Percentiles rank a stretch among this genome's conserved stretches.
Evolutionary conservation across 2,113 vertebrate species (phyloP).

Genomic region (Pomatostomus ruficeps): DNA sequence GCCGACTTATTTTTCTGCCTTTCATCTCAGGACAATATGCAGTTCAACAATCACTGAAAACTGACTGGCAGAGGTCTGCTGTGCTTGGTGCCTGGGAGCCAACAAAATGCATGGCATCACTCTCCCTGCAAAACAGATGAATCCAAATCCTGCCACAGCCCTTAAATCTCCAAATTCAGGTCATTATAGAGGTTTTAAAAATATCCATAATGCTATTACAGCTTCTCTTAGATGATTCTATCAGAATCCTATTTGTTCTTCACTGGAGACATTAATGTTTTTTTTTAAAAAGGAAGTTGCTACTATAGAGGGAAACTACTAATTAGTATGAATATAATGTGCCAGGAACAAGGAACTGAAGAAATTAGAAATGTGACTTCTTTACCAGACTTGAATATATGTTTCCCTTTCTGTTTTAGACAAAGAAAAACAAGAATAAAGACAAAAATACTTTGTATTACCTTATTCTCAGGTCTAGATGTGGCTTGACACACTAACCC

Average conservation of each 20-base stretch:
- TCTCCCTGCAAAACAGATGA: not conserved
- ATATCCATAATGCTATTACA: not conserved
- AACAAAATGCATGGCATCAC: not conserved
- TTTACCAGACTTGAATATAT: not conserved
- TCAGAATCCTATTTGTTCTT: not conserved
- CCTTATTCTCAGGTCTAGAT: not conserved
- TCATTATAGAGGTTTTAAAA: not conserved
- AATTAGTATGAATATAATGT: not conserved
- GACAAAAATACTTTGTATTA: not conserved
- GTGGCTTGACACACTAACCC: not conserved
- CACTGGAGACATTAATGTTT: not conserved
- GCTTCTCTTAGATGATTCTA: not conserved
- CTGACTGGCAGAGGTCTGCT: not conserved
- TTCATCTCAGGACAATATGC: not conserved
- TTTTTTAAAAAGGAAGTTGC: not conserved
- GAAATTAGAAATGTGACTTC: not conserved
- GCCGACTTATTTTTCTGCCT: not conserved
- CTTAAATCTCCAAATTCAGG: slow-evolving; percentile 27
- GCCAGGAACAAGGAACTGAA: not conserved
- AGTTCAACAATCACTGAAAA: not conserved
- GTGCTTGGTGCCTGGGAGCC: not conserved
- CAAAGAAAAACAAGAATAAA: not conserved
- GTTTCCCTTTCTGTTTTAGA: not conserved
- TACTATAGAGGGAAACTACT: not conserved
- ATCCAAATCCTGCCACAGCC: not conserved